Conservation (phyloP, 1,140 invertebrate species). For the Tetranychus urticae region DNA sequence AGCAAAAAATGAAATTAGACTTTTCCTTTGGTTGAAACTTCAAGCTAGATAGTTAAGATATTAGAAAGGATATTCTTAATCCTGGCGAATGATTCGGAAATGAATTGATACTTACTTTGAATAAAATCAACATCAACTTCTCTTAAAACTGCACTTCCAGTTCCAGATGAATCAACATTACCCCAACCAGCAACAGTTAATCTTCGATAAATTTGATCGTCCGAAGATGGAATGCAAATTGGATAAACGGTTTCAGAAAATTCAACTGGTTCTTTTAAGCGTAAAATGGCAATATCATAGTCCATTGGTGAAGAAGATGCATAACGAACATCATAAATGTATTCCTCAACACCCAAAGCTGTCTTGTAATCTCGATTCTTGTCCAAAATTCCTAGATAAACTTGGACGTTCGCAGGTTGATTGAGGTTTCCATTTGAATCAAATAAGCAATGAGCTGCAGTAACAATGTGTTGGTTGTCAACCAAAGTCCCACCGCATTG, state of each 20-base stretch:
- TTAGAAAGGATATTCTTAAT: background rate
- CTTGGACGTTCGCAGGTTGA: background rate
- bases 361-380: background rate
- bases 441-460: constrained; percentile 20
- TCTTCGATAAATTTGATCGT: background rate
- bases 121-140: background rate
- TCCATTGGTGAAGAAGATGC: background rate
- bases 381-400: background rate
- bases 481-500: constrained; percentile 20
- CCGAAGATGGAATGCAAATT: background rate
- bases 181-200: background rate
- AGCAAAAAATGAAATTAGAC: background rate
- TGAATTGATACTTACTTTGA: background rate
- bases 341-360: background rate
- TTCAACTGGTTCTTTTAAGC: background rate
- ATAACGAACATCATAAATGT: background rate
- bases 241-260: background rate
- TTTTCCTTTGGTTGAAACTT: background rate
- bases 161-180: background rate
- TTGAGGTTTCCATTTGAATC: background rate
- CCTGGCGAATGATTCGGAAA: background rate
- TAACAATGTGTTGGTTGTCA: constrained; percentile 18
- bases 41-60: background rate
- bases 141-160: background rate
- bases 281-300: background rate